Evolutionary conservation across 2,888 invertebrate genomes (phyloP).

Genomic region (Teleiodes luculella): DNA sequence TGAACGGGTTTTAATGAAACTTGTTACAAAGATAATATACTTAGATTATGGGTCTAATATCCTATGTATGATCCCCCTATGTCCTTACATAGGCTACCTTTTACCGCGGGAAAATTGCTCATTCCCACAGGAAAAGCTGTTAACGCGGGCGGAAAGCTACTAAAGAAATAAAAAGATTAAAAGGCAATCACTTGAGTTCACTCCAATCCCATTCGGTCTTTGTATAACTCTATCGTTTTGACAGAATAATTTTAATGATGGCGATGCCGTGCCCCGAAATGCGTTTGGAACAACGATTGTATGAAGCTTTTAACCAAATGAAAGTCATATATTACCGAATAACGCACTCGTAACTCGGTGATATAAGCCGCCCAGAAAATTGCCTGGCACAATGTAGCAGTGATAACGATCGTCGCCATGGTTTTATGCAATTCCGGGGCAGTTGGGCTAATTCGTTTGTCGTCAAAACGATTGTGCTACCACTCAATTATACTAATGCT

Average conservation of each 20-base stretch:
- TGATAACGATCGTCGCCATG: slow-evolving; percentile 45
- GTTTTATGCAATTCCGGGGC: slow-evolving; percentile 52
- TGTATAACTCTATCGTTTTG: slow-evolving; percentile 51
- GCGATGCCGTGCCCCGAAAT: slow-evolving; percentile 51
- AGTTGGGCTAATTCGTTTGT: slow-evolving; percentile 46
- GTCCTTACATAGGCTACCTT: too few relatives aligned
- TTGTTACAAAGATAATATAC: too few relatives aligned
- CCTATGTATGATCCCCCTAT: too few relatives aligned
- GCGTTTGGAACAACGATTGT: slow-evolving; percentile 59
- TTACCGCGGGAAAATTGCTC: too few relatives aligned
- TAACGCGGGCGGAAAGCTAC: too few relatives aligned
- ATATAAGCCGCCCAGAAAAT: slow-evolving; percentile 66
- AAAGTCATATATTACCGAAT: slow-evolving; percentile 69
- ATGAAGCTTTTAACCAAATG: slow-evolving; percentile 76
- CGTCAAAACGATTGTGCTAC: slow-evolving; percentile 32
- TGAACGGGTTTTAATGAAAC: too few relatives aligned
- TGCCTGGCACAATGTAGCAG: slow-evolving; percentile 57
- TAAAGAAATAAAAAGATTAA: slow-evolving; percentile 21
- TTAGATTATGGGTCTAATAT: too few relatives aligned
- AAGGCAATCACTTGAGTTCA: slow-evolving; percentile 41
- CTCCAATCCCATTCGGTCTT: slow-evolving; percentile 44
- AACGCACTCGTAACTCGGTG: slow-evolving; percentile 64
- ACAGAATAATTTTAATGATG: slow-evolving; percentile 63
- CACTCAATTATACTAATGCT: slow-evolving; percentile 46
- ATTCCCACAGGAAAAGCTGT: too few relatives aligned